A percentile compares a stretch with the other conserved stretches of the same genome.
These are phyloP conservation scores for Saccostrea cuccullata DNA, from an alignment of 1,140 invertebrate genomes.

Conservation along the genomic window DNA sequence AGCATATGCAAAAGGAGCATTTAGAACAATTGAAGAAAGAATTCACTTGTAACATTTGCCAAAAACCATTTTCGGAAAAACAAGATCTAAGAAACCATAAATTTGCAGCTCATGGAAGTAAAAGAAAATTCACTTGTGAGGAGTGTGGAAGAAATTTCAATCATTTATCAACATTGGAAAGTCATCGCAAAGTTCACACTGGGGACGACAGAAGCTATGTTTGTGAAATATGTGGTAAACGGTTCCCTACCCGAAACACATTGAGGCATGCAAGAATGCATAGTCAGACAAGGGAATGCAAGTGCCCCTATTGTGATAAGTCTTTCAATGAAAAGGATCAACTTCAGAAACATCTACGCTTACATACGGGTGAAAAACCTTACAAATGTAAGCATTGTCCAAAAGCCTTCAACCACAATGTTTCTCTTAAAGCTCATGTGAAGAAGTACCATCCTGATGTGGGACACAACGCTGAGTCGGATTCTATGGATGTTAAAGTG, in stretches of 20 bases:
- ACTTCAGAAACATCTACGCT: neutral
- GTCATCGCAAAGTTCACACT: neutral
- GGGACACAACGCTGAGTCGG: neutral
- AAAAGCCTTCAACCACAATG: conserved; percentile 9
- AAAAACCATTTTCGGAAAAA: neutral
- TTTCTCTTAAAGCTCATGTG: neutral
- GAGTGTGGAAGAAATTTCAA: neutral
- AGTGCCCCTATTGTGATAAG: neutral
- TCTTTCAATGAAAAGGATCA: neutral
- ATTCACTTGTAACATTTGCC: neutral
- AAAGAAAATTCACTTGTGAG: neutral
- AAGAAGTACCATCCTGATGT: neutral
- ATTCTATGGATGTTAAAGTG: neutral
- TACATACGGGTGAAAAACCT: conserved; percentile 1
- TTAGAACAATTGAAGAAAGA: neutral
- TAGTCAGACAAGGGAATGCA: neutral
- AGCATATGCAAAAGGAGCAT: neutral
- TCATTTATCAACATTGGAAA: neutral
- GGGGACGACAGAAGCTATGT: neutral
- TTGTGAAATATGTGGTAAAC: neutral
- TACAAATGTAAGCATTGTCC: neutral
- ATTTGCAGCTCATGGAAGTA: neutral
- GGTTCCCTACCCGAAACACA: neutral
- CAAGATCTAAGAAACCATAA: neutral
- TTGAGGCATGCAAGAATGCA: neutral